phyloP scores from a whole-genome alignment of 1,140 invertebrate species.

The Lucilia cuprina region DNA sequence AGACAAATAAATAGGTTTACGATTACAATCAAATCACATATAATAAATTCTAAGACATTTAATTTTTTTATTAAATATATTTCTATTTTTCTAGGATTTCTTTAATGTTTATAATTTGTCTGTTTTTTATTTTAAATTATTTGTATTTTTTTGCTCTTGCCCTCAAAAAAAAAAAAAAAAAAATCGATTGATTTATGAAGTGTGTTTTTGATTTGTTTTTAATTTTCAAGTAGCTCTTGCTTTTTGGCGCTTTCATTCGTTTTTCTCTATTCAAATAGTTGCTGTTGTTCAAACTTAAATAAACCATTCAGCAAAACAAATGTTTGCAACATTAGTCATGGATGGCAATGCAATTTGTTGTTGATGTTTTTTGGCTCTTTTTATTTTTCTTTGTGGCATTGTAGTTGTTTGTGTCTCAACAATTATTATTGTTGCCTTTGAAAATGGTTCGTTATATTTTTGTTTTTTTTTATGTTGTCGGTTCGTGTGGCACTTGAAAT shows the following conservation, averaged over 20 bases:
- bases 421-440: slow-evolving; percentile 26
- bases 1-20: too few species aligned
- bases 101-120: not conserved
- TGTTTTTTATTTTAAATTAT: not conserved
- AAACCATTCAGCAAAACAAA: slow-evolving; percentile 22
- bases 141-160: not conserved
- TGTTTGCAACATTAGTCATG: slow-evolving; percentile 30
- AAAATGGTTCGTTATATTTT: not conserved
- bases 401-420: slow-evolving; percentile 19
- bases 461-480: not conserved
- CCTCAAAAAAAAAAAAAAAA: too few species aligned
- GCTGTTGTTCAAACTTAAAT: not conserved
- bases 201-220: slow-evolving; percentile 3
- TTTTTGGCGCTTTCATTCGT: not conserved
- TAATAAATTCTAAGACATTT: too few species aligned
- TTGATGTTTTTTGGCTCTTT: not conserved
- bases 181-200: slow-evolving; percentile 30
- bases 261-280: not conserved
- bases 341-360: not conserved
- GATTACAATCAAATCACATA: too few species aligned
- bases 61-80: too few species aligned
- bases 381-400: not conserved
- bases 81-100: too few species aligned
- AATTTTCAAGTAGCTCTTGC: slow-evolving; percentile 23
- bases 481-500: slow-evolving; percentile 19